Evolutionary conservation across 2,113 vertebrate genomes (phyloP).

Genomic region (Pycnonotus jocosus): DNA sequence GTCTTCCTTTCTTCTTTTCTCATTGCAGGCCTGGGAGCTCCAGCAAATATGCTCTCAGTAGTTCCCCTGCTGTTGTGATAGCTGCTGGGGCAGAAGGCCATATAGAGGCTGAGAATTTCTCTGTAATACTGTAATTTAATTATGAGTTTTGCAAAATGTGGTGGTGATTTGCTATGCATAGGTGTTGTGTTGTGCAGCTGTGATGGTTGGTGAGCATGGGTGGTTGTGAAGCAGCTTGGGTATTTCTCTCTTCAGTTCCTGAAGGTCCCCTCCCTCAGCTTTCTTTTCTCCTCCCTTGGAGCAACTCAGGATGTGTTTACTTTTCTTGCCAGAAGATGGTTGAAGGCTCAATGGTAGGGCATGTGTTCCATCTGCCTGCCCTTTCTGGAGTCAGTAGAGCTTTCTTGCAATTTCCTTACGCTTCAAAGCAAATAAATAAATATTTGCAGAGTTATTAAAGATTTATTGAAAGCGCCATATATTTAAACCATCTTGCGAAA

Average conservation of each 20-base stretch:
- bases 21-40: background rate
- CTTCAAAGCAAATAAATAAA: conserved; percentile 62
- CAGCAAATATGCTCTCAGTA: background rate
- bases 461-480: conserved; percentile 65
- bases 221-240: background rate
- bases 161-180: background rate
- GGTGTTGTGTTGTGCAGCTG: background rate
- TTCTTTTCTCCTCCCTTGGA: background rate
- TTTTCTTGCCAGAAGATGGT: background rate
- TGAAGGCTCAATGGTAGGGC: background rate
- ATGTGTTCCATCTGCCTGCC: conserved; percentile 10
- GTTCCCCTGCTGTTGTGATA: background rate
- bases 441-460: conserved; percentile 74
- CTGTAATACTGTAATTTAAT: background rate
- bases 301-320: background rate
- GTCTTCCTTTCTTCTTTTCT: background rate
- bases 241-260: background rate
- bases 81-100: background rate
- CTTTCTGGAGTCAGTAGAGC: conserved; percentile 14
- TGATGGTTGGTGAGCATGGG: background rate
- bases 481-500: conserved; percentile 62
- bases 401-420: conserved; percentile 27
- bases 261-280: background rate
- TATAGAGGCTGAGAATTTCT: background rate
- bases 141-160: background rate